phyloP scores from a whole-genome alignment of 2,113 vertebrate genomes.

The Eubucco bourcierii region DNA sequence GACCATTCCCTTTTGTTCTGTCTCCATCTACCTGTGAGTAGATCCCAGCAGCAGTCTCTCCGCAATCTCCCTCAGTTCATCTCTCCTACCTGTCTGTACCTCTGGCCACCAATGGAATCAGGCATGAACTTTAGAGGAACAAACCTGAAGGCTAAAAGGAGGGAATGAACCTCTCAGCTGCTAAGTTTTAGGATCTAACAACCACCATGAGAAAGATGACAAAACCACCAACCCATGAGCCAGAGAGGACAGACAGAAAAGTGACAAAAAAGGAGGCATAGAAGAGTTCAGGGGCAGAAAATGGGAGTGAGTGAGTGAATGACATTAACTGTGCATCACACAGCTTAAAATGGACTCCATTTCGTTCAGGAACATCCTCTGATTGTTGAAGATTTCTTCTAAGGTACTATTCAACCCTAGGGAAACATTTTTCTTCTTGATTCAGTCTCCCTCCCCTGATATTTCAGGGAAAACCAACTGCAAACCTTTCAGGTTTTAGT shows the following conservation, averaged over 20 bases:
- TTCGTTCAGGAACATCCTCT: not conserved
- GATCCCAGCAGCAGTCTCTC: no score
- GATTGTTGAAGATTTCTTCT: not conserved
- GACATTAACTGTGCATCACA: not conserved
- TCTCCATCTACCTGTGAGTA: no score
- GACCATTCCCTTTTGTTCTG: no score
- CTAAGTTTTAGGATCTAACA: not conserved
- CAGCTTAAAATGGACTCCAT: not conserved
- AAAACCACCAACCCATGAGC: not conserved
- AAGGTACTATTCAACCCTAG: not conserved
- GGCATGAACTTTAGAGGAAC: not conserved
- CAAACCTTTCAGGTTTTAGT: not conserved
- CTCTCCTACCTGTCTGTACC: not conserved
- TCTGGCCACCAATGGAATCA: not conserved
- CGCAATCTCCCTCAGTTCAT: no score
- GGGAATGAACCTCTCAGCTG: not conserved
- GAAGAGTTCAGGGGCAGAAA: not conserved
- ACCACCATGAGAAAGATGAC: not conserved
- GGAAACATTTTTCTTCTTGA: not conserved
- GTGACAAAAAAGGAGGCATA: not conserved
- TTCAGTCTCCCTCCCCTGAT: rapidly evolving
- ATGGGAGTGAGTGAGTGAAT: not conserved
- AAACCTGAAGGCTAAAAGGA: not conserved
- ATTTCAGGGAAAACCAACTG: not conserved
- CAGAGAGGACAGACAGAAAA: not conserved